Conservation (phyloP, 2,888 invertebrate genomes). For the Agrotis segetum region DNA sequence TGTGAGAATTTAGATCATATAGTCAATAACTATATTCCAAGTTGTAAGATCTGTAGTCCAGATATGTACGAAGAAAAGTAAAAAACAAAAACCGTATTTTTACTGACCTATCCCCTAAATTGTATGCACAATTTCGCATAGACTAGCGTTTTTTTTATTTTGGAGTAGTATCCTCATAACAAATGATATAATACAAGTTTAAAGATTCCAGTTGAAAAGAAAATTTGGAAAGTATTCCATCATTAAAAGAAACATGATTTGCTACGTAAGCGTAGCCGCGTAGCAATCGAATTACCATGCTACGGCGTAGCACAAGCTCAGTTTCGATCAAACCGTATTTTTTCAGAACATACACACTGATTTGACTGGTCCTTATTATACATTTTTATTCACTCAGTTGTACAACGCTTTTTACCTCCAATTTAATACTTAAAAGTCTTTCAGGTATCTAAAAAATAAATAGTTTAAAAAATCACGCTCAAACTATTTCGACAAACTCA, state of each 20-base stretch:
- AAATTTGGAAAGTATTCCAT: not conserved
- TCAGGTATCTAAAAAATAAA: not conserved
- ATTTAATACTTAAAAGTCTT: not conserved
- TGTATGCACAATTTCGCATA: not conserved
- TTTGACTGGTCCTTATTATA: not conserved
- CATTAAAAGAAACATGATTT: not conserved
- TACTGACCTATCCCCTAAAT: too few species aligned
- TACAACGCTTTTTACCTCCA: not conserved
- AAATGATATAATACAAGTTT: not conserved
- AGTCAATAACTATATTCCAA: too few species aligned
- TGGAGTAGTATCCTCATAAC: not conserved
- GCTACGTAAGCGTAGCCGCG: not conserved
- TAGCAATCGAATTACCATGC: not conserved
- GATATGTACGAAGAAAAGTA: too few species aligned
- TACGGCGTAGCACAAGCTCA: conserved; percentile 21
- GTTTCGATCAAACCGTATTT: not conserved
- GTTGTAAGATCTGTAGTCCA: too few species aligned
- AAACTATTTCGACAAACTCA: conserved; percentile 8
- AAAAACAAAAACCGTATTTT: too few species aligned
- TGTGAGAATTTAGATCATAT: too few species aligned
- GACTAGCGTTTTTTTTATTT: not conserved
- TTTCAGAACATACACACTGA: too few species aligned
- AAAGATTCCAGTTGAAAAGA: not conserved
- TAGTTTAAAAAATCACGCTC: conserved; percentile 18
- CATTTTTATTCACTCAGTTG: not conserved